Evolutionary conservation across 2,888 invertebrate genomes (phyloP).

Genomic region (Drosophila mettleri): DNA sequence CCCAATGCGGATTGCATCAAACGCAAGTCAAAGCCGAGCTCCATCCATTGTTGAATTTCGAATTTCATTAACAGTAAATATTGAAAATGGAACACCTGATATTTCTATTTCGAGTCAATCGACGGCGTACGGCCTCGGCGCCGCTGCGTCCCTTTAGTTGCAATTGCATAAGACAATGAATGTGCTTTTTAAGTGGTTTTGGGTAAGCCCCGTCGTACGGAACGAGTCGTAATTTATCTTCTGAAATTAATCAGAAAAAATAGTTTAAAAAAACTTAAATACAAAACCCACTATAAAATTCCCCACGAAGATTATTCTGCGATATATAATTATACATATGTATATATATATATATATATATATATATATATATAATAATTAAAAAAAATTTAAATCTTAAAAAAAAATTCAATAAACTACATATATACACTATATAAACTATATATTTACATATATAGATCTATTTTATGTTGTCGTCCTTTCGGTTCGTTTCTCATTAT

Average conservation of each 20-base stretch:
- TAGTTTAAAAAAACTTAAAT: neutral
- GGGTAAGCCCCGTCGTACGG: constrained; percentile 4
- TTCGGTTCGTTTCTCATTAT: too few relatives aligned
- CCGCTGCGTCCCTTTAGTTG: neutral
- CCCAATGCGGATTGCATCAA: neutral
- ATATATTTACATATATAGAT: too few relatives aligned
- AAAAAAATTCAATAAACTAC: too few relatives aligned
- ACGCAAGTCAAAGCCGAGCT: too few relatives aligned
- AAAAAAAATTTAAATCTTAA: too few relatives aligned
- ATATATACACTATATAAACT: too few relatives aligned
- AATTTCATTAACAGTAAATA: constrained; percentile 26
- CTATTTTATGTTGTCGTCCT: too few relatives aligned
- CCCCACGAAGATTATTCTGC: neutral
- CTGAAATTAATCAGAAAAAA: neutral
- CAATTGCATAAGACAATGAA: constrained; percentile 25
- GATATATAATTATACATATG: neutral
- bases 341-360: neutral
- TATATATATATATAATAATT: too few relatives aligned
- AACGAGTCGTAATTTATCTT: neutral
- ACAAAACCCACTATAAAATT: neutral
- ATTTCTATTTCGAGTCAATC: constrained; percentile 4
- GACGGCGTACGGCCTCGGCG: neutral
- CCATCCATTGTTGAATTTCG: neutral
- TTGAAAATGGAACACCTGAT: constrained; percentile 17
- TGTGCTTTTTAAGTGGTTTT: neutral